These are phyloP conservation scores for Muricea muricata DNA, from an alignment of 92 coral and sea anemone species.

Conservation along the genomic window DNA sequence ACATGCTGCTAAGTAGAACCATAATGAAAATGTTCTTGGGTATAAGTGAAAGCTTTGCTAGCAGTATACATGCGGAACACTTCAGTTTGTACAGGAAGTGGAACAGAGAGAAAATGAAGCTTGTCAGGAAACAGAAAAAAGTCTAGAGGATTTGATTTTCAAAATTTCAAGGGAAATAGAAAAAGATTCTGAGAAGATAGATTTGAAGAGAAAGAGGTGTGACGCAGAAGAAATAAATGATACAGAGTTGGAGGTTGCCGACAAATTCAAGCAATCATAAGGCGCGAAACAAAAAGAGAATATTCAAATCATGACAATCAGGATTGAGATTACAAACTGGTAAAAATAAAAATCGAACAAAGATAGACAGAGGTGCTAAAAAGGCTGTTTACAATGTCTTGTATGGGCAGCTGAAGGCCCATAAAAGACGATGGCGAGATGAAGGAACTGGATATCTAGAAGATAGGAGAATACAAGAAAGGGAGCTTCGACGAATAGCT, in stretches of 20 bases:
- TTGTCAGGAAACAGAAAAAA: conserved; percentile 33
- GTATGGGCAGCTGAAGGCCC: conserved; percentile 61
- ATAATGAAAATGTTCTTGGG: conserved; percentile 52
- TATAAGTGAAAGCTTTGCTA: conserved; percentile 42
- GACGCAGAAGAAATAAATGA: conserved; percentile 64
- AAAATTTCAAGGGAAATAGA: conserved; percentile 53
- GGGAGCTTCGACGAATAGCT: conserved; percentile 60
- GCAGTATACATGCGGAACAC: conserved; percentile 20
- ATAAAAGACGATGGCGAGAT: conserved; percentile 60
- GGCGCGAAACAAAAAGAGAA: conserved; percentile 25
- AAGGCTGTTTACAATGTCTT: conserved; percentile 56
- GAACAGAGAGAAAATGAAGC: conserved; percentile 63
- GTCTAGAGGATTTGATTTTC: conserved; percentile 48
- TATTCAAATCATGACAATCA: conserved; percentile 45
- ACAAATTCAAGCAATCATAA: conserved; percentile 5
- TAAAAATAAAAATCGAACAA: conserved; percentile 39
- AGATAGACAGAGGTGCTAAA: conserved; percentile 66
- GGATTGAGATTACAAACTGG: conserved; percentile 57
- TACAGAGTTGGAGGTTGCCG: conserved; percentile 50
- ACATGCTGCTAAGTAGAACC: conserved; percentile 51
- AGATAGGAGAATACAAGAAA: conserved; percentile 42
- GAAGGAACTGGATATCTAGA: conserved; percentile 66
- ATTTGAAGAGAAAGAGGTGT: conserved; percentile 59
- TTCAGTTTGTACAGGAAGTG: conserved; percentile 40
- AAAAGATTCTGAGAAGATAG: conserved; percentile 37